Base-by-base conservation (phyloP, 2,797 vertebrate species). In the Pampus argenteus region DNA sequence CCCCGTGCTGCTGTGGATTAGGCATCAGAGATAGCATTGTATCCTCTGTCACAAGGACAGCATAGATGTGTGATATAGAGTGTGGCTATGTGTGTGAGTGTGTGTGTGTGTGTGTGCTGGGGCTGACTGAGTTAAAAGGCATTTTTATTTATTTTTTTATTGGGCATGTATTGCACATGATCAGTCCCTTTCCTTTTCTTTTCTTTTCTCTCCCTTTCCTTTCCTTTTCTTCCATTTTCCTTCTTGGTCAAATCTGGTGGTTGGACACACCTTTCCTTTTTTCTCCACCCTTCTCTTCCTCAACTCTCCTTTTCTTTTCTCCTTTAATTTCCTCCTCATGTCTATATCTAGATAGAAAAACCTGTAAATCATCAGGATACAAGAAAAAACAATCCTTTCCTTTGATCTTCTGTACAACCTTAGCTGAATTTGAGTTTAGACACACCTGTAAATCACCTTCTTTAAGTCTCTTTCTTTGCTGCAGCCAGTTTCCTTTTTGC, bases 1-100 rank as follows among this genome's bases (percentile, higher is more conserved):
- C 77, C 75, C 54, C 40, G 38, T 36, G 66, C 65, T 74, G 83
- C 71, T 65, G 66, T 71, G 79, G 83, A 85, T 84, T 72, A 86
- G 75, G 25, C 50, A 29, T 48, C 71, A 56, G 29, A 82, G 83
- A 86, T 84, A 72, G 79, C 73, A 69, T 66, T 80, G 76, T 77
- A 63, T 77, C 83, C 67, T 78, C 67, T 69, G 72, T 78, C 74
- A 78, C 36, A 71, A 76, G 76, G 72, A 83, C 55, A 14, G 51
- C 52, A 50, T 36, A 63, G 48, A 68, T 69, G 25, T 2, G 42
- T 25, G 61, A 70, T 73, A 82, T 44, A 50, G 36, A 23, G 45
- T 44, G 26, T 40, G n/a, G 11, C 23, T 8, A 20, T 29, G 55
- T 50, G 62, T 36, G 42, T 23, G 34, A 25, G 60, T 58, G 18